phyloP scores from a whole-genome alignment of 2,888 invertebrate genomes.

The Allygus modestus region DNA sequence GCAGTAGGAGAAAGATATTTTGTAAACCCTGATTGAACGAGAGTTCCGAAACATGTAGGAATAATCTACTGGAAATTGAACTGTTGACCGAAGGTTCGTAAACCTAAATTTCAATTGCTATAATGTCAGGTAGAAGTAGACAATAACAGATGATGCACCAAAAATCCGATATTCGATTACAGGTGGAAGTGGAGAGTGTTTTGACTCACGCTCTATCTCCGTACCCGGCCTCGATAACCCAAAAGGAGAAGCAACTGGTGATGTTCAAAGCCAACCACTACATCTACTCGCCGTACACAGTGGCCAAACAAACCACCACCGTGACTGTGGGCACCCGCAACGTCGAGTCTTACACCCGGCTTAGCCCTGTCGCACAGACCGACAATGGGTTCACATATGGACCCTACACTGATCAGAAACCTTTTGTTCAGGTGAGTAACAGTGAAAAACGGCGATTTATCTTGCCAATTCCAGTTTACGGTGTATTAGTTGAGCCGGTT shows the following conservation, averaged over 20 bases:
- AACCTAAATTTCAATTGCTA: no score
- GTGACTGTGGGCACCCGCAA: constrained; percentile 87
- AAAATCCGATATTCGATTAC: no score
- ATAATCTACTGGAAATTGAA: no score
- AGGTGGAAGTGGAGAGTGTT: constrained; percentile 84
- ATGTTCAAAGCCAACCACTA: constrained; percentile 91
- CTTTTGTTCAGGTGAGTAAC: constrained; percentile 74
- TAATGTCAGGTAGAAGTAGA: no score
- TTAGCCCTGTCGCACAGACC: constrained; percentile 87
- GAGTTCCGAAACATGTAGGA: no score
- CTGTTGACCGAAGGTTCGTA: no score
- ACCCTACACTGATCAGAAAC: constrained; percentile 86
- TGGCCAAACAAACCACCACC: constrained; percentile 88
- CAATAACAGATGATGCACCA: no score
- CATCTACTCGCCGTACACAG: constrained; percentile 89
- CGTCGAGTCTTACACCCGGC: constrained; percentile 89
- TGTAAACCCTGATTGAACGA: no score
- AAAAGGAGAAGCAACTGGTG: constrained; percentile 96
- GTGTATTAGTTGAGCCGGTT: no score
- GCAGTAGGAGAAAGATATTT: no score
- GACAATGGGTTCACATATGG: constrained; percentile 93
- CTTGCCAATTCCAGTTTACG: no score
- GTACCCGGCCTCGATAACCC: constrained; percentile 92
- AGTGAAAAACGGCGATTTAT: no score
- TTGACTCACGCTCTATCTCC: constrained; percentile 87